These are phyloP conservation scores for Neomorphus geoffroyi DNA, from an alignment of 2,797 vertebrate genomes.

Conservation along the genomic window DNA sequence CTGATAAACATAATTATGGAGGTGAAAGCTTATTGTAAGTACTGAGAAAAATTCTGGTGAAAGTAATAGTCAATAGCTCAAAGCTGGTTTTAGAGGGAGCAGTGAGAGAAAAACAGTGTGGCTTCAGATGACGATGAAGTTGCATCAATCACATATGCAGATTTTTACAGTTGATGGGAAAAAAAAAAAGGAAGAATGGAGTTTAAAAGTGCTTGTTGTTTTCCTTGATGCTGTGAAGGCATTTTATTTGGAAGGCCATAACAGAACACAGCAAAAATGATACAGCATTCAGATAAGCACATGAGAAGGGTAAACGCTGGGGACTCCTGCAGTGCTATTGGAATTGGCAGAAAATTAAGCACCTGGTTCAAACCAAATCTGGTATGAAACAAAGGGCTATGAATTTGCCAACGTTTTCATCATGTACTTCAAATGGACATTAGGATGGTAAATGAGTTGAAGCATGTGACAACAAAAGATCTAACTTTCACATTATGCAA, in stretches of 20 bases:
- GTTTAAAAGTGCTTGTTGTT: not conserved
- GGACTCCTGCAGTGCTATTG: slow-evolving; percentile 7
- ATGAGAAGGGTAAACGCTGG: not conserved
- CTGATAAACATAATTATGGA: not conserved
- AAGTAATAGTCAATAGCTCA: not conserved
- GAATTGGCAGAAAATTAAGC: slow-evolving; percentile 25
- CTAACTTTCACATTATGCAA: slow-evolving; percentile 25
- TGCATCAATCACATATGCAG: slow-evolving; percentile 1
- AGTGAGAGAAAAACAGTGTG: not conserved
- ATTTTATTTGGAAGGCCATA: not conserved
- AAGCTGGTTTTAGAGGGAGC: not conserved
- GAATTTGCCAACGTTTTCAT: not conserved
- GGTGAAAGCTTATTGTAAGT: not conserved
- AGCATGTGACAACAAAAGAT: not conserved
- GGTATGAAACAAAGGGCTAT: not conserved
- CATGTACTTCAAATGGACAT: not conserved
- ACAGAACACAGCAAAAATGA: not conserved
- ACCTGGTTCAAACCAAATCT: not conserved
- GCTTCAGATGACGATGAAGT: not conserved
- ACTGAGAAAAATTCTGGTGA: not conserved
- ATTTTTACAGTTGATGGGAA: not conserved
- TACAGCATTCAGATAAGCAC: not conserved
- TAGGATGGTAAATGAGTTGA: not conserved
- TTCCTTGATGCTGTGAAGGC: not conserved
- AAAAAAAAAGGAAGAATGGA: not conserved